Conservation (phyloP, 1,140 invertebrate genomes). For the Neodiprion lecontei region DNA sequence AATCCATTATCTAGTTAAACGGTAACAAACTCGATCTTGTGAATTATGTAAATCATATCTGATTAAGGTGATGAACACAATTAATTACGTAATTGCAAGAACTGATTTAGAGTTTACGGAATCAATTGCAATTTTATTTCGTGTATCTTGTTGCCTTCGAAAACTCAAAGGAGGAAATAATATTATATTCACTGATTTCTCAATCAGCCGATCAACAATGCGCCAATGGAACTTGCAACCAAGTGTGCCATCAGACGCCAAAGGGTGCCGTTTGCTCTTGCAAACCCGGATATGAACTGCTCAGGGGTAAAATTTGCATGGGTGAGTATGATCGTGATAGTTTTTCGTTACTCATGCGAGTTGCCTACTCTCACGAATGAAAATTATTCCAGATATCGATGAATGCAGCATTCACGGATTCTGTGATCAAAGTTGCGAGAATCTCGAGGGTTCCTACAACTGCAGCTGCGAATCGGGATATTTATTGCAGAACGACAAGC, state of each 20-base stretch:
- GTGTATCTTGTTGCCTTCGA: not conserved
- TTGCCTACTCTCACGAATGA: conserved; percentile 58
- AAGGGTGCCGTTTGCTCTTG: conserved; percentile 78
- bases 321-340: conserved; percentile 60
- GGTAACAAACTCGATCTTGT: too few relatives aligned
- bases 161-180: not conserved
- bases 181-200: not conserved
- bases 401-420: conserved; percentile 79
- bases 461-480: conserved; percentile 85
- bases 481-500: conserved; percentile 68
- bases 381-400: conserved; percentile 72
- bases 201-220: conserved; percentile 29
- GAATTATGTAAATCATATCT: too few relatives aligned
- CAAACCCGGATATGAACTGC: conserved; percentile 71
- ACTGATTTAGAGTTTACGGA: not conserved
- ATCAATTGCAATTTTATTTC: not conserved
- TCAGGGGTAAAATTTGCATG: conserved; percentile 74
- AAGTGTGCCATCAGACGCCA: conserved; percentile 57
- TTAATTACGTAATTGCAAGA: not conserved
- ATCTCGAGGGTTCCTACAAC: conserved; percentile 76
- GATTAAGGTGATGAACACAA: too few relatives aligned
- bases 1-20: too few relatives aligned
- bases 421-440: conserved; percentile 87
- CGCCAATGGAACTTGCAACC: conserved; percentile 24
- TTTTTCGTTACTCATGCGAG: conserved; percentile 50